Evolutionary conservation across 2,888 invertebrate genomes (phyloP), one percentile per base, ranked within the genome.

Genomic region (Drosophila neotestacea): DNA sequence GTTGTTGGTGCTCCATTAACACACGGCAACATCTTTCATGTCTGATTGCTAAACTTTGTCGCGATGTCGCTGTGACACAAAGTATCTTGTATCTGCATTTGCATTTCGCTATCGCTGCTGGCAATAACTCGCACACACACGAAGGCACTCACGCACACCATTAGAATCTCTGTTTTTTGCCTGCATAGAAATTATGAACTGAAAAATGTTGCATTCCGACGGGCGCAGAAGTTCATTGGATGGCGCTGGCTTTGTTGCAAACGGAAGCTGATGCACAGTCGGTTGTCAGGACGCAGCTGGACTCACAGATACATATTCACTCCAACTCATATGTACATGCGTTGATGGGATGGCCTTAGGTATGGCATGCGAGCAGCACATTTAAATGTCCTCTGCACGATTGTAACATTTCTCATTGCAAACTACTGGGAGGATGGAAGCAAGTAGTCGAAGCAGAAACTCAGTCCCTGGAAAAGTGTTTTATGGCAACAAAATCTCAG

Each of bases 31-130:
- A 78, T 84, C 78, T 81, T 66, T 77, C 73, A 64, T 70, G 63
- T 68, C 79, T 85, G 88, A 89, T 85, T 89, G 88, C 79, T 70
- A 71, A 79, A 77, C 77, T 88, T 82, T 85, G 88, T 82, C 72
- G 72, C 59, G 63, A 44, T 66, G 44, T 22, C 61, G 66, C 67
- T 64, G 44, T 80, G 86, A 85, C 88, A 85, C 77, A 89, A 89
- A 86, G 90, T 88, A 82, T 88, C 77, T 67, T 88, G 90, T 89
- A 80, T 75, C 64, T 81, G 79, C 82, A 80, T 85, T 80, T 85
- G 65, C 63, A 69, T 79, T 67, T 58, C 47, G 52, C 44, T 51
- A 44, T 34, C 32, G 30, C 56, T 68, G 71, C 52, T 63, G 65
- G 73, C 75, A 67, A 67, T 75, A 74, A 70, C 59, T 70, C 42